Evolutionary conservation across 2,888 invertebrate species (phyloP), one percentile per base, ranked within the genome.

Genomic region (Copidosoma aretas): DNA sequence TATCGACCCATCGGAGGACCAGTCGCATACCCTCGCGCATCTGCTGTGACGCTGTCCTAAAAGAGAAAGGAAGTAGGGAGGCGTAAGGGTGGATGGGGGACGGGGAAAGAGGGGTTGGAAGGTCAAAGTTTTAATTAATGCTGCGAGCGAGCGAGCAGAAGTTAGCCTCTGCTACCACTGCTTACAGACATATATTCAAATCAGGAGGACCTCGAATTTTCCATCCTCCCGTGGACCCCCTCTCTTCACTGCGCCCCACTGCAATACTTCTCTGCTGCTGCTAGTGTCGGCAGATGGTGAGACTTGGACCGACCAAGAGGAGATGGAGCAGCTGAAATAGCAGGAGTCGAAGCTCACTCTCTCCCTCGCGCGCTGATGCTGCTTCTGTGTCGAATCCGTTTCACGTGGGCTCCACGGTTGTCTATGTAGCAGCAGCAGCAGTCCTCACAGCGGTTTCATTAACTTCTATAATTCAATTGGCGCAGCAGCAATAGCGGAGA

Each of bases 61-160:
- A 32, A 32, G 3, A 32, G 4, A 32, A 5, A 32, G 32, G 32
- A 8, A 32, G 32, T 3, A 8, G 3, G 4, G 32, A 32, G 32
- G 32, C 3, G 32, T 32, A 32, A 32, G 32, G 32, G 32, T 32
- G 32, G 32, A 32, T 12, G 43, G 3, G 12, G 12, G 15, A 12
- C 8, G 3, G 12, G 12, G 15, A 12, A 12, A 2, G 17, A 17
- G 43, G 17, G 73, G 67, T 73, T 67, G 74, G 75, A 77, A 77
- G 78, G 78, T 78, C 77, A 75, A 77, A 78, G 79, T 80, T 82
- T 82, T 82, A 82, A 82, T 82, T 82, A 82, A 82, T 78, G 70
- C 75, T 72, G 71, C 41, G 57, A 60, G 64, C 59, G 67, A 51
- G 64, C 75, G 72, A 10, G 57, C 64, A 58, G 39, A 60, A 63